These are phyloP conservation scores for Notothenia coriiceps DNA, from an alignment of 2,113 vertebrate genomes.

Conservation along the genomic window DNA sequence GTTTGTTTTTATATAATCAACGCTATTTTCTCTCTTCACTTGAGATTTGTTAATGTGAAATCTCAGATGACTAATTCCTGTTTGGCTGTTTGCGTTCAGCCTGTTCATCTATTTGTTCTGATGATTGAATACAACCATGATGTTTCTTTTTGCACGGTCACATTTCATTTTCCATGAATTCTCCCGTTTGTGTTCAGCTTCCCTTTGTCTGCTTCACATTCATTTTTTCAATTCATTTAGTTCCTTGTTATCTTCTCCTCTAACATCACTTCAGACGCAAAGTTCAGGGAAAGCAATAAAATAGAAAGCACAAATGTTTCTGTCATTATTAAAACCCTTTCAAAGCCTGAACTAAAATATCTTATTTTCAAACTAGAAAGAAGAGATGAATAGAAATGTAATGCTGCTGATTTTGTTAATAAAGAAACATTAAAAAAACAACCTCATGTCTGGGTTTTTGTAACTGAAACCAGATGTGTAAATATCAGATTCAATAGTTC, in stretches of 20 bases:
- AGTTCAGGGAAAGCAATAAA: conserved; percentile 30
- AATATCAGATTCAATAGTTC: conserved; percentile 6
- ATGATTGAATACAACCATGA: conserved; percentile 16
- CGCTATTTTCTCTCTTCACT: neutral
- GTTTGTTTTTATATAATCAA: neutral
- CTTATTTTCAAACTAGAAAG: conserved; percentile 35
- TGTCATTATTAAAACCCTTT: neutral
- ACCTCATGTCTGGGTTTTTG: neutral
- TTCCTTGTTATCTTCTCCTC: neutral
- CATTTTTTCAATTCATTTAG: conserved; percentile 29
- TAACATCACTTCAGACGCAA: conserved; percentile 23
- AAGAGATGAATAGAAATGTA: neutral
- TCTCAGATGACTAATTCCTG: conserved; percentile 26
- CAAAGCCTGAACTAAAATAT: neutral
- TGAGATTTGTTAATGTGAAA: conserved; percentile 3
- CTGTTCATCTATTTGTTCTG: conserved; percentile 41
- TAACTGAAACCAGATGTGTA: neutral
- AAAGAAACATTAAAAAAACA: neutral
- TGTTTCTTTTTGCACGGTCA: conserved; percentile 29
- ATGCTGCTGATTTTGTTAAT: conserved; percentile 27
- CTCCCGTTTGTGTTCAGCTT: conserved; percentile 9
- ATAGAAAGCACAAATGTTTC: conserved; percentile 43
- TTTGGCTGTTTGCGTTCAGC: conserved; percentile 23
- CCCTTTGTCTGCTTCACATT: conserved; percentile 26
- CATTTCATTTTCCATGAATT: conserved; percentile 52